Evolutionary conservation across 2,797 vertebrate genomes (phyloP), one percentile per base, ranked within the genome.

Genomic region (Phrynocephalus vlangalii): DNA sequence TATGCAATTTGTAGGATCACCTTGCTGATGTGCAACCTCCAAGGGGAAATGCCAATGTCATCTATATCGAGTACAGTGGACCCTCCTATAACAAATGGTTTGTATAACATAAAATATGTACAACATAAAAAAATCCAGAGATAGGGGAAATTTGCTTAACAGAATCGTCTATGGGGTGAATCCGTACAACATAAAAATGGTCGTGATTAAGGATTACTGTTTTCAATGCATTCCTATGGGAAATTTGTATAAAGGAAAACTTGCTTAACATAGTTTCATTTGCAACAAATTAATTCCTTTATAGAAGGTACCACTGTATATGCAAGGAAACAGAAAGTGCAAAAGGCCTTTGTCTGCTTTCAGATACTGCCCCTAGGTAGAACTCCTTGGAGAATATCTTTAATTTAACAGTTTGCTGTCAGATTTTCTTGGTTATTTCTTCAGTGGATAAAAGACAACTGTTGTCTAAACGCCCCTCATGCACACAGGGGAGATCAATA

Each of bases 401-500:
- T 91, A 90, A 88, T 91, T 86, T 79, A 89, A 86, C 90, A 44
- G 33, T 28, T 10, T 20, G 9, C 38, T 82, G 38, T 0, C 3
- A 78, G 80, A 60, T 77, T 83, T 83, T 38, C 24, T 33, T 80
- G 9, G 7, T 73, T 81, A 52, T 63, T 86, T 81, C 83, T 91
- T 77, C 71, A 0, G 30, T 83, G 52, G 15, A 90, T 81, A 81
- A 90, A 89, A 89, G 78, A 78, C 22, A 88, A 93, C 60, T 82
- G 26, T 18, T 56, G 56, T 66, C 88, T 84, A 87, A 88, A 26
- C 4, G 48, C 60, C 87, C 87, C 87, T 86, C 52, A 67, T 70
- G 82, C 28, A n/a, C 82, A n/a, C 30, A 90, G 79, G 3, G 1
- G 68, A 26, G 90, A 88, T 94, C 91, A 63, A 94, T 94, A 72